phyloP scores from a whole-genome alignment of 1,140 invertebrate genomes.

The Drosophila elegans region DNA sequence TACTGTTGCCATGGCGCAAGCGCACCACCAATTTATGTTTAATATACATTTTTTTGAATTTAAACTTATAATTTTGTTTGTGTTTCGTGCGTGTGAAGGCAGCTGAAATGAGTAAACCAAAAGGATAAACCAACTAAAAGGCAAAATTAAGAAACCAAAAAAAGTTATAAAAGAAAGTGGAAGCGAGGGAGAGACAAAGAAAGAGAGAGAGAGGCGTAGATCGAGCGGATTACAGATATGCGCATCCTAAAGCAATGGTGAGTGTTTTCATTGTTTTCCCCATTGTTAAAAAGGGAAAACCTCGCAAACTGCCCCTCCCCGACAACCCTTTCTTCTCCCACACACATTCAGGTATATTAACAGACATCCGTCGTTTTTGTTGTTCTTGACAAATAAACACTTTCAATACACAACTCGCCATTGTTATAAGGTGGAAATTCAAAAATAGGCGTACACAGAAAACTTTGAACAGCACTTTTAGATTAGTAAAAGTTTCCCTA shows the following conservation, averaged over 20 bases:
- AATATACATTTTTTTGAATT: slow-evolving; percentile 33
- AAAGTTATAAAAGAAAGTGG: slow-evolving; percentile 12
- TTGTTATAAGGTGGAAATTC: slow-evolving; percentile 3
- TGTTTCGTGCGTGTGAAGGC: slow-evolving; percentile 15
- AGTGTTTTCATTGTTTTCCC: slow-evolving; percentile 39
- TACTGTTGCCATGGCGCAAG: slow-evolving; percentile 34
- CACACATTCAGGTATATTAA: neutral
- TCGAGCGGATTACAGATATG: slow-evolving; percentile 52
- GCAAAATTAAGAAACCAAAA: slow-evolving; percentile 12
- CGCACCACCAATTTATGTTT: slow-evolving; percentile 11
- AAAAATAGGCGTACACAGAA: neutral
- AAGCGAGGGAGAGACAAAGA: neutral
- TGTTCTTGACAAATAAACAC: slow-evolving; percentile 41
- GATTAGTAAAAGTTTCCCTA: neutral
- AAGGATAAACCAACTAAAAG: slow-evolving; percentile 28
- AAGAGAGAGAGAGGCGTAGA: slow-evolving; percentile 5
- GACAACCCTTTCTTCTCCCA: neutral
- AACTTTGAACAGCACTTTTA: neutral
- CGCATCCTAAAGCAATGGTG: slow-evolving; percentile 78
- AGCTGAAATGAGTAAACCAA: slow-evolving; percentile 21
- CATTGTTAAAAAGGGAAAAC: slow-evolving; percentile 9
- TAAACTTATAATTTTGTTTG: slow-evolving; percentile 29
- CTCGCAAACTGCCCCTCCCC: neutral
- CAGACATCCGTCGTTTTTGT: slow-evolving; percentile 14
- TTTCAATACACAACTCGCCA: slow-evolving; percentile 3